Evolutionary conservation across 92 coral and sea anemone genomes (phyloP).

Genomic region (Isaurus tuberculatus): DNA sequence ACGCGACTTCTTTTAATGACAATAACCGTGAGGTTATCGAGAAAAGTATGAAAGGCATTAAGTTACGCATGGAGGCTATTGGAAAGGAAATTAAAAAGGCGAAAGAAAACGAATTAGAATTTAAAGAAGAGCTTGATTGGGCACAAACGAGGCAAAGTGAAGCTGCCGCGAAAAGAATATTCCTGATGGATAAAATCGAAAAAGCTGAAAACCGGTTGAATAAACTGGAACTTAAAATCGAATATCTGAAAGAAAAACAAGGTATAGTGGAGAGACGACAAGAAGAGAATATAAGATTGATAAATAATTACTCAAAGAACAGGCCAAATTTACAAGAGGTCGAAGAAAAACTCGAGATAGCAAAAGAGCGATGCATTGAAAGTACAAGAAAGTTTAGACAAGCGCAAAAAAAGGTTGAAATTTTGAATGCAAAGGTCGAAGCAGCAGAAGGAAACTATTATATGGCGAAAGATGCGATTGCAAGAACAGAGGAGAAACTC

Average conservation of each 20-base stretch:
- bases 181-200: slow-evolving; percentile 36
- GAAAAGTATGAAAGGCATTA: slow-evolving; percentile 25
- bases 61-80: not conserved
- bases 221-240: slow-evolving; percentile 14
- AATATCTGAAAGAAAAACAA: slow-evolving; percentile 32
- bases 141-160: slow-evolving; percentile 11
- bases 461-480: slow-evolving; percentile 31
- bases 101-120: slow-evolving; percentile 21
- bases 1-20: slow-evolving; percentile 13
- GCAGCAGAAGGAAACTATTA: slow-evolving; percentile 14
- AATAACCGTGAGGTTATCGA: slow-evolving; percentile 26
- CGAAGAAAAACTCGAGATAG: slow-evolving; percentile 22
- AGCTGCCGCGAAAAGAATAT: slow-evolving; percentile 31
- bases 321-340: slow-evolving; percentile 30
- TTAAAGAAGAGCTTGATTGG: slow-evolving; percentile 31
- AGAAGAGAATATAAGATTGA: slow-evolving; percentile 1
- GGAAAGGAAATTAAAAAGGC: slow-evolving; percentile 21
- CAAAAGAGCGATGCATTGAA: slow-evolving; percentile 32
- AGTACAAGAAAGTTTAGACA: slow-evolving; percentile 22
- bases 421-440: slow-evolving; percentile 26
- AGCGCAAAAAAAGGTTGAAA: slow-evolving; percentile 33
- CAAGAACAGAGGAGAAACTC: slow-evolving; percentile 23
- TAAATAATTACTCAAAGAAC: slow-evolving; percentile 22
- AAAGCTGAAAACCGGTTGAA: slow-evolving; percentile 16
- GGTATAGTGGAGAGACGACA: slow-evolving; percentile 22